These are phyloP conservation scores for Aphodius granarius DNA, from an alignment of 2,888 invertebrate species.

Conservation along the genomic window DNA sequence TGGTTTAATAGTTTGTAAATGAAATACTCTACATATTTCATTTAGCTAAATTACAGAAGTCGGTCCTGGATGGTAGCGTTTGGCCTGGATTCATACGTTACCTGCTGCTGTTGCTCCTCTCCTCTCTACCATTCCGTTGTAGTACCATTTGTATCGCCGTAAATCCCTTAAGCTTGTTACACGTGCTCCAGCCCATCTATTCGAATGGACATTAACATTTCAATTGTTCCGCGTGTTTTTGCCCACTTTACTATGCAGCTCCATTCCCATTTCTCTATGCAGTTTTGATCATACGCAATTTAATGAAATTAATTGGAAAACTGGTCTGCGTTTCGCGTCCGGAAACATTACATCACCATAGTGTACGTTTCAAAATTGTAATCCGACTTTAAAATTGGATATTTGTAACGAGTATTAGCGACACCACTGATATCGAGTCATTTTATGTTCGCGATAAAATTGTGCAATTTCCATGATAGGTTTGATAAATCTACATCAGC, in stretches of 20 bases:
- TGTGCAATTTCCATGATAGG: too few relatives aligned
- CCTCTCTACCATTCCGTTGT: background rate
- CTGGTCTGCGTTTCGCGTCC: background rate
- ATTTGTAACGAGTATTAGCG: background rate
- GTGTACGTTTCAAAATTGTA: background rate
- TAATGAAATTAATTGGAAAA: conserved; percentile 9
- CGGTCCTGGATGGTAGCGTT: background rate
- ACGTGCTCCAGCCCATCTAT: conserved; percentile 12
- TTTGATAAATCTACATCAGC: too few relatives aligned
- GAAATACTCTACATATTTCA: too few relatives aligned
- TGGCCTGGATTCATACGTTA: background rate
- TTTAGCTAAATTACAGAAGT: background rate
- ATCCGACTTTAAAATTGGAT: background rate
- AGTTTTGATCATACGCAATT: conserved; percentile 11
- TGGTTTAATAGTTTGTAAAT: too few relatives aligned
- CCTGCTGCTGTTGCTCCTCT: background rate
- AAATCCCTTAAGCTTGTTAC: conserved; percentile 14
- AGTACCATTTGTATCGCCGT: conserved; percentile 6
- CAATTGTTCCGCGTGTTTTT: conserved; percentile 1
- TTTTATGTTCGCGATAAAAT: background rate
- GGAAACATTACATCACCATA: conserved; percentile 2
- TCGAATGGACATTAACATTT: conserved; percentile 11
- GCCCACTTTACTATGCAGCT: background rate
- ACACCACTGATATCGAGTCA: too few relatives aligned
- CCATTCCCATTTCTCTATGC: background rate